Conservation (phyloP, 2,888 invertebrate species). For the Caenorhabditis imperialis region DNA sequence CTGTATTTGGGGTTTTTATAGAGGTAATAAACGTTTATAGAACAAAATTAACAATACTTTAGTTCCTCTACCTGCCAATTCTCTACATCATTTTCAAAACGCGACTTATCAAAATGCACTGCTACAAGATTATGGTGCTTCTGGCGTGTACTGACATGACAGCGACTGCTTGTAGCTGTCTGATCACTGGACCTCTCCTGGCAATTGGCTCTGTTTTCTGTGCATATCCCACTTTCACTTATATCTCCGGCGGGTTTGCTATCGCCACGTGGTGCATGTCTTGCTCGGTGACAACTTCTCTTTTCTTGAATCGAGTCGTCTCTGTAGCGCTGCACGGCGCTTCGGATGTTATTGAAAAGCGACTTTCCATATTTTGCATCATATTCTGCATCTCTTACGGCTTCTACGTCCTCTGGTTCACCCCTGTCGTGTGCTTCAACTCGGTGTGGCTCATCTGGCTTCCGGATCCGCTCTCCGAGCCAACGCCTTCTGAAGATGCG, state of each 20-base stretch:
- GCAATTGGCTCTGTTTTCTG: constrained; percentile 29
- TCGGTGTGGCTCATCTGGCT: constrained; percentile 26
- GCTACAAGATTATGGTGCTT: constrained; percentile 35
- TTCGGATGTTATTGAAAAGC: constrained; percentile 18
- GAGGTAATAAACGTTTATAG: too few relatives aligned
- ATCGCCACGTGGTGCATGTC: constrained; percentile 30
- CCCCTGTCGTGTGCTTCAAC: constrained; percentile 22
- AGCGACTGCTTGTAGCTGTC: constrained; percentile 30
- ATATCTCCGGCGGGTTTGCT: constrained; percentile 25
- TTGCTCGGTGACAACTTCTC: constrained; percentile 15
- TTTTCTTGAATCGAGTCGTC: constrained; percentile 34
- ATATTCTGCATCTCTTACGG: constrained; percentile 10
- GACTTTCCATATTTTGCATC: constrained; percentile 17
- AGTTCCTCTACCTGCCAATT: constrained; percentile 36
- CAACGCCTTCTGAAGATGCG: constrained; percentile 16
- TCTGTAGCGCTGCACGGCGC: constrained; percentile 13
- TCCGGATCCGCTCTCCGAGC: constrained; percentile 23
- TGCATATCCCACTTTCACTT: constrained; percentile 34
- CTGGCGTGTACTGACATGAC: constrained; percentile 28
- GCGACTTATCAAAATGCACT: constrained; percentile 14
- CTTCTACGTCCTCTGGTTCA: constrained; percentile 24
- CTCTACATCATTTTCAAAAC: constrained; percentile 32
- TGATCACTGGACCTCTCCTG: constrained; percentile 28
- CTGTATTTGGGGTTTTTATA: constrained; percentile 15
- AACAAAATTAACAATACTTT: too few relatives aligned